Base-by-base conservation (phyloP, 1,140 invertebrate species). In the Acromyrmex echinatior region DNA sequence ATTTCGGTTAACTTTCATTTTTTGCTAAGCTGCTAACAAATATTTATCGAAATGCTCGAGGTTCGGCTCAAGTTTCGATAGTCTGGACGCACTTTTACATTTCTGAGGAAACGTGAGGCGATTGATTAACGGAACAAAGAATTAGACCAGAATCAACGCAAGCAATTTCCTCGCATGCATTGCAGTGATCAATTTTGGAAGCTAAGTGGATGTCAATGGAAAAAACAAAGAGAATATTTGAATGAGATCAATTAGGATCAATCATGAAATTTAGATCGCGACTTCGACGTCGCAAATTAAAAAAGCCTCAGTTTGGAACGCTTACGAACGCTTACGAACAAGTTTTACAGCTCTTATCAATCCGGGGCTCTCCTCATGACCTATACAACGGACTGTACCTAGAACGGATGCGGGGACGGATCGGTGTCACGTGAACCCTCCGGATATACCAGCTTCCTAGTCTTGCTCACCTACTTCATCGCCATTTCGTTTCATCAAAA, bases 381-480 rank as follows among this genome's bases (percentile, higher is more conserved):
- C 86, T 92, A 91, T 92, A 92, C 89, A 86, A 89, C 86, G 77
- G 87, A 90, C 88, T 91, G 87, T 92, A 90, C 87, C 86, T 79
- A 91, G 91, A 93, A 93, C 93, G 93, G 93, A 93, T 93, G 93
- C 92, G 89, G 92, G 92, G 93, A 92, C 91, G 87, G 92, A 93
- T 93, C 92, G 92, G 93, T 93, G 93, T 93, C 93, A 93, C 92
- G 93, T 93, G 93, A 93, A 93, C 93, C 93, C 93, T 93, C 93
- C 93, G 93, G 93, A 93, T 93, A 93, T 93, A 93, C 87, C 93
- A 93, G 92, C 93, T 93, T 93, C 93, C 93, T 93, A 93, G 93
- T 93, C 92, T 93, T 93, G 92, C 93, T 93, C 93, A 93, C 92
- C 93, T 93, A 93, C 91, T 93, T 93, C 92, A 93, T 92, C 86